A percentile compares a stretch with the other conserved stretches of the same genome.
Evolutionary conservation across 2,113 vertebrate genomes (phyloP).

Genomic region (Opisthocomus hoazin): DNA sequence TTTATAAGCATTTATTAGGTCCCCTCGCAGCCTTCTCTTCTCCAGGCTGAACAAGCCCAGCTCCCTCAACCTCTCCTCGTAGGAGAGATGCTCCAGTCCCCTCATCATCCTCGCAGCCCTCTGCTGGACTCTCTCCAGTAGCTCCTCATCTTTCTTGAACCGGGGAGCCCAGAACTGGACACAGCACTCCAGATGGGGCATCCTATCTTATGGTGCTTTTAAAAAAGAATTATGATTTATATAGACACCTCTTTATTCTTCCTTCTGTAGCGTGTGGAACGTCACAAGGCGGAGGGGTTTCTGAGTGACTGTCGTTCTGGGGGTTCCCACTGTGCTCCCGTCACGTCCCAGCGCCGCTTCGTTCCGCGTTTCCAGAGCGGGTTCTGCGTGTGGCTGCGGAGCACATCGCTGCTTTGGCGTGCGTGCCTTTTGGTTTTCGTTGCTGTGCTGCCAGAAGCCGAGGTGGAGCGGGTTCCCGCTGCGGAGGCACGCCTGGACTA

Average conservation of each 20-base stretch:
- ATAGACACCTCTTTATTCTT: not conserved
- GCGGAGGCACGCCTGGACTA: not conserved
- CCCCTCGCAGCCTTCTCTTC: too few relatives aligned
- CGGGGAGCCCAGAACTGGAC: too few relatives aligned
- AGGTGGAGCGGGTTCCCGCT: not conserved
- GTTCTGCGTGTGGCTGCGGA: constrained; percentile 24
- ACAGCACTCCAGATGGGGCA: too few relatives aligned
- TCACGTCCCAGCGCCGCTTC: constrained; percentile 16
- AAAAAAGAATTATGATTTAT: not conserved
- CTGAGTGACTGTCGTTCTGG: not conserved
- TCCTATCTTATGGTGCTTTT: not conserved
- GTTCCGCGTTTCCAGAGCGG: not conserved
- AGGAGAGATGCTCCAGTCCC: too few relatives aligned
- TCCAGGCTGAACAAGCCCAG: too few relatives aligned
- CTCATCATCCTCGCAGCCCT: too few relatives aligned
- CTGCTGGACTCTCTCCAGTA: too few relatives aligned
- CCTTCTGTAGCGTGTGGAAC: not conserved
- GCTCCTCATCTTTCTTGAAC: too few relatives aligned
- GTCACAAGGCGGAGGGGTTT: not conserved
- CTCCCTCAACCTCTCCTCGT: too few relatives aligned
- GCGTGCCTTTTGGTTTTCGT: constrained; percentile 35
- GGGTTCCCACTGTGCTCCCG: constrained; percentile 19
- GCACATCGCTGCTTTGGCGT: not conserved
- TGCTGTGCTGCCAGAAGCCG: not conserved
- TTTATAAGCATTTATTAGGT: too few relatives aligned